Evolutionary conservation across 1,140 invertebrate genomes (phyloP).

Genomic region (Pseudomyrmex gracilis): DNA sequence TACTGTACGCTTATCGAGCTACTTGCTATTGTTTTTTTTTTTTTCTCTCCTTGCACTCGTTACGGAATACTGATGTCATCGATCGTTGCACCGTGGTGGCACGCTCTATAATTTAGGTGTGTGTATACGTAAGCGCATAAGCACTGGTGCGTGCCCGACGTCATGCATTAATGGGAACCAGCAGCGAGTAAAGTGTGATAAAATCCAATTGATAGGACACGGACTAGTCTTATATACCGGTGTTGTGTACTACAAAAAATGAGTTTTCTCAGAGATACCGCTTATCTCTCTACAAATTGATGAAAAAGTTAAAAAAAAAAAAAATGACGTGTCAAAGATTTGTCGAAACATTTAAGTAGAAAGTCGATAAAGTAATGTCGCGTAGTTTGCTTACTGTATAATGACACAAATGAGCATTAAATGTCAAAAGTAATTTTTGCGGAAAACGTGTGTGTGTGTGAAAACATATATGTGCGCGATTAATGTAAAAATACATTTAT

Average conservation of each 20-base stretch:
- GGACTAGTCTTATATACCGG: background rate
- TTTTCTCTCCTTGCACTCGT: background rate
- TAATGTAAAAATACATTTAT: background rate
- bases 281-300: background rate
- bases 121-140: background rate
- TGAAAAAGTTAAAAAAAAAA: background rate
- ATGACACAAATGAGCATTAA: no score
- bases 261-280: background rate
- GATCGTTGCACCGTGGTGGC: constrained; percentile 16
- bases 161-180: background rate
- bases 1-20: background rate
- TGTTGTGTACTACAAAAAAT: background rate
- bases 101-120: background rate
- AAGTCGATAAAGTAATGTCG: background rate
- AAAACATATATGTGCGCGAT: no score
- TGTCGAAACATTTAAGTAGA: background rate
- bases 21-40: background rate
- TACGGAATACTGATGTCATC: constrained; percentile 17
- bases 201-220: constrained; percentile 24
- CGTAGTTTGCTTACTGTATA: background rate
- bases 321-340: background rate
- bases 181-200: constrained; percentile 17
- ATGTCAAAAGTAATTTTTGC: no score
- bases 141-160: background rate
- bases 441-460: no score